Evolutionary conservation across 2,797 vertebrate species (phyloP).

Genomic region (Trachops cirrhosus): DNA sequence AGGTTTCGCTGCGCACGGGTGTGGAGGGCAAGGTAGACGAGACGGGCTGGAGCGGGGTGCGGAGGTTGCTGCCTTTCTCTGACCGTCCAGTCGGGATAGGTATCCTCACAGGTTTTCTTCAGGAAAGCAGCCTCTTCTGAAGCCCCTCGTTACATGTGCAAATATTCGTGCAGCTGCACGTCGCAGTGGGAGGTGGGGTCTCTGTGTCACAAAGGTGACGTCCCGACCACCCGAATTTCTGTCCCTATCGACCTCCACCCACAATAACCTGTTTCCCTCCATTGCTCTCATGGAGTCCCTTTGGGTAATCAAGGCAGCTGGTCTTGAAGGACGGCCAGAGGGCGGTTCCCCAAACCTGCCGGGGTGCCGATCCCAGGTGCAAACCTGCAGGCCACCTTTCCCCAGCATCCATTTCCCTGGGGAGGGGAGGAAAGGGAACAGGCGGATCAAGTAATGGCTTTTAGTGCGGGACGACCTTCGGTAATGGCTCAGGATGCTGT

Average conservation of each 20-base stretch:
- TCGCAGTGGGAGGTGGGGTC: background rate
- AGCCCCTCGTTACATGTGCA: background rate
- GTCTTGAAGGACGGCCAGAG: conserved; percentile 39
- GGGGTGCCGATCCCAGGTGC: conserved; percentile 11
- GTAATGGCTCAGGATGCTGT: conserved; percentile 60
- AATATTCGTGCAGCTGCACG: conserved; percentile 27
- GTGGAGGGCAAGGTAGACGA: conserved; percentile 29
- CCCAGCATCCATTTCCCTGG: conserved; percentile 37
- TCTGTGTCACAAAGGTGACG: background rate
- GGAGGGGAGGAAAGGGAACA: background rate
- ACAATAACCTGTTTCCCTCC: background rate
- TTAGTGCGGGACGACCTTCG: conserved; percentile 48
- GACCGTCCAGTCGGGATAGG: conserved; percentile 14
- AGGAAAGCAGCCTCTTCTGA: conserved; percentile 6
- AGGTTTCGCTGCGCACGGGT: conserved; percentile 16
- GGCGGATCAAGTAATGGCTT: conserved; percentile 64
- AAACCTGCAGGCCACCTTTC: background rate
- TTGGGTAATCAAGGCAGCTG: conserved; percentile 6
- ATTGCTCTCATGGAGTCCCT: background rate
- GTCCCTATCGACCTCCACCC: background rate
- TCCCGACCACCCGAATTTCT: background rate
- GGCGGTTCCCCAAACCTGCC: background rate
- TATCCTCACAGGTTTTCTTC: background rate
- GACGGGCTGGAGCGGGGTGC: background rate
- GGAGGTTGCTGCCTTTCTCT: background rate